phyloP scores from a whole-genome alignment of 2,797 vertebrate genomes.

The Apogon talboti region DNA sequence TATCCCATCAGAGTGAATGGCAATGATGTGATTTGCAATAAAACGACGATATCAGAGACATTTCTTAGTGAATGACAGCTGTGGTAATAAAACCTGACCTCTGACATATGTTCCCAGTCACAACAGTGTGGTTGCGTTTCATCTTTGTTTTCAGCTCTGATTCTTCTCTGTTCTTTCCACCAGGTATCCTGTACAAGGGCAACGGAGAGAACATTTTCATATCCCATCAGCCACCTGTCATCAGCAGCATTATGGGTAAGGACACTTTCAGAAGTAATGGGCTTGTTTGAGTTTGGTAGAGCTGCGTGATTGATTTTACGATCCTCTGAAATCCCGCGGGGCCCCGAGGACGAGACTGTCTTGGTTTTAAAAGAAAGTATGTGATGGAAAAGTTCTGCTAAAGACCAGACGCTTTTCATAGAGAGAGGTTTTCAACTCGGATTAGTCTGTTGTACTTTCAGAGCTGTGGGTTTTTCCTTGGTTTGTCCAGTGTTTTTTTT shows the following conservation, averaged over 20 bases:
- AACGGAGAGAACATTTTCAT: conserved; percentile 97
- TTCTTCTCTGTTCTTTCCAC: conserved; percentile 10
- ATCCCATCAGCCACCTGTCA: conserved; percentile 94
- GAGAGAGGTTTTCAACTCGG: too few relatives aligned
- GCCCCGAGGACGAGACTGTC: too few relatives aligned
- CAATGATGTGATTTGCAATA: not conserved
- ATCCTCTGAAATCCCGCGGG: too few relatives aligned
- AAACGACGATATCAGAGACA: not conserved
- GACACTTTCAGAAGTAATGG: not conserved
- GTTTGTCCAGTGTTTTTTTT: too few relatives aligned
- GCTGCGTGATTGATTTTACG: not conserved
- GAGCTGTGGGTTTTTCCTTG: too few relatives aligned
- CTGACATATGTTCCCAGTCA: not conserved
- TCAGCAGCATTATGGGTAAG: conserved; percentile 94
- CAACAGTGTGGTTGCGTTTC: not conserved
- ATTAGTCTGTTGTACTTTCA: too few relatives aligned
- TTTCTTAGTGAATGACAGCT: not conserved
- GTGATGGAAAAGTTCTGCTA: too few relatives aligned
- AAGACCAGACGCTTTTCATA: too few relatives aligned
- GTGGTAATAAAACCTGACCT: conserved; percentile 2
- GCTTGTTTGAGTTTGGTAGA: not conserved
- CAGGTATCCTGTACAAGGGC: conserved; percentile 97
- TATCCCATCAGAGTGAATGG: not conserved
- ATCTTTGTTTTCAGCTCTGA: conserved; percentile 2
- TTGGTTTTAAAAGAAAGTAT: too few relatives aligned